Evolutionary conservation across 2,888 invertebrate genomes (phyloP).

Genomic region (Lasioglossum pauxillum): DNA sequence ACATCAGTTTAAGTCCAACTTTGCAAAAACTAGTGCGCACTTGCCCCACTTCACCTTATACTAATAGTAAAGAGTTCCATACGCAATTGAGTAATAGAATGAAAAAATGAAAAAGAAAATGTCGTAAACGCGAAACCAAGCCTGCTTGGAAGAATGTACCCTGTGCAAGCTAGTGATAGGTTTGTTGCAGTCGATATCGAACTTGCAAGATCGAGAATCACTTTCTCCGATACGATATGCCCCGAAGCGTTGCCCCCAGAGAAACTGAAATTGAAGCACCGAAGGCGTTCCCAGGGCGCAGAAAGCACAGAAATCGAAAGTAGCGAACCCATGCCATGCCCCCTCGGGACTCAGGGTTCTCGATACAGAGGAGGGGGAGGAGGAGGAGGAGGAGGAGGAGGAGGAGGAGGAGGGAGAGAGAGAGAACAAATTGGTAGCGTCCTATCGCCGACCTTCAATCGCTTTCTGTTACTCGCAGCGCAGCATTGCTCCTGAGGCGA

Average conservation of each 20-base stretch:
- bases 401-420: background rate
- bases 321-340: background rate
- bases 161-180: background rate
- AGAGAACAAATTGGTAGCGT: background rate
- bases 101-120: background rate
- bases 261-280: background rate
- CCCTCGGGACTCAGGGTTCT: background rate
- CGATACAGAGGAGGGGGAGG: background rate
- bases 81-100: no score
- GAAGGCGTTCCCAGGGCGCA: background rate
- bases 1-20: no score
- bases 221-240: background rate
- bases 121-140: background rate
- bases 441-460: background rate
- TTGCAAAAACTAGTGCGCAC: no score
- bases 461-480: background rate
- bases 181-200: background rate
- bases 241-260: background rate
- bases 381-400: background rate
- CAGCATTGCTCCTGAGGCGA: background rate
- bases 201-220: background rate
- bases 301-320: constrained; percentile 4
- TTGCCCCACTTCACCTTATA: no score
- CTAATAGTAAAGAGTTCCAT: background rate
- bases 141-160: background rate